phyloP scores from a whole-genome alignment of 2,797 vertebrate genomes.

The Gadopsis marmoratus region DNA sequence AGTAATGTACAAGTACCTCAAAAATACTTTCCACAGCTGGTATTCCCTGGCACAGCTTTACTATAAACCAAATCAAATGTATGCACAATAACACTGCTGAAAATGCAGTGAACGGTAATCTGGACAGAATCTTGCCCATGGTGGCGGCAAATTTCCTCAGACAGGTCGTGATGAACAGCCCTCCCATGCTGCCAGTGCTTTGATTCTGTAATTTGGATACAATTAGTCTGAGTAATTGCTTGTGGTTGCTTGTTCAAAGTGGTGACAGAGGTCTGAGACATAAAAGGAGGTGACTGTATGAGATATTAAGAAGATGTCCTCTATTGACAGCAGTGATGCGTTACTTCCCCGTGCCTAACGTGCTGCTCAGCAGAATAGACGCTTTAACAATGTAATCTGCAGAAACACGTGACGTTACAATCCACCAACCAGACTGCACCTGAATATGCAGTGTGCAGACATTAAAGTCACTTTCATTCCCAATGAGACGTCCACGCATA shows the following conservation, averaged over 20 bases:
- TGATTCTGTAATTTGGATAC: constrained; percentile 48
- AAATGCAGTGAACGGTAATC: constrained; percentile 1
- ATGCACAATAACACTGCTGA: background rate
- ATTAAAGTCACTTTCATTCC: constrained; percentile 6
- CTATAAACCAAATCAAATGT: background rate
- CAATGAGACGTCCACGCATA: background rate
- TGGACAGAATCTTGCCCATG: background rate
- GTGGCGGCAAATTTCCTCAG: constrained; percentile 30
- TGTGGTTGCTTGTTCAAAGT: constrained; percentile 56
- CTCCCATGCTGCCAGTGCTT: constrained; percentile 28
- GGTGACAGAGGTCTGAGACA: constrained; percentile 47
- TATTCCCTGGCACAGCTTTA: background rate
- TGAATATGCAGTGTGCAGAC: constrained; percentile 4
- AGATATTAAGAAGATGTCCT: constrained; percentile 44
- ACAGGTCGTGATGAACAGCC: constrained; percentile 40
- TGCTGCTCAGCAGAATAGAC: constrained; percentile 21
- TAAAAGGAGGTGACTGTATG: constrained; percentile 42
- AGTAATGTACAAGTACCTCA: background rate
- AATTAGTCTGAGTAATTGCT: constrained; percentile 65
- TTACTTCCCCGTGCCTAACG: constrained; percentile 35
- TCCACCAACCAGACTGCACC: background rate
- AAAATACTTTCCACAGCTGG: background rate
- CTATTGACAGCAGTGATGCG: constrained; percentile 35
- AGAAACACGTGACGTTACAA: constrained; percentile 27
- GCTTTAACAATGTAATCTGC: constrained; percentile 19